These are phyloP conservation scores for Sebastes minor DNA, from an alignment of 2,797 vertebrate genomes.

Conservation along the genomic window DNA sequence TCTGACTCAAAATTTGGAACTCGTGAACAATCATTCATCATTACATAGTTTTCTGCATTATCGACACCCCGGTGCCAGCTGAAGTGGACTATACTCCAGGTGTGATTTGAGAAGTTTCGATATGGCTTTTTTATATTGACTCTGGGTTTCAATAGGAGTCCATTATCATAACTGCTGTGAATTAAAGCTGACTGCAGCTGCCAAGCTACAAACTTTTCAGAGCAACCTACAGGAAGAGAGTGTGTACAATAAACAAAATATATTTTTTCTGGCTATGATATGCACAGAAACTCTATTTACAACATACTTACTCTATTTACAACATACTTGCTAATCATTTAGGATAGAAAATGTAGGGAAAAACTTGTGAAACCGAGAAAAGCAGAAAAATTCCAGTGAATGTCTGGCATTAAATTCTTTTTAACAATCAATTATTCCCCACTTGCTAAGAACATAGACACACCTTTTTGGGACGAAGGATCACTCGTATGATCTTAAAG, in stretches of 20 bases:
- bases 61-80: no score
- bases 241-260: not conserved
- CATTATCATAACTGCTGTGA: not conserved
- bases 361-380: not conserved
- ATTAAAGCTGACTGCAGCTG: not conserved
- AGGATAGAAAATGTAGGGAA: no score
- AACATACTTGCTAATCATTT: no score
- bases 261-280: not conserved
- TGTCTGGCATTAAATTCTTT: not conserved
- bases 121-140: not conserved
- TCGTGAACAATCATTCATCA: no score
- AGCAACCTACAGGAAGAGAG: not conserved
- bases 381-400: not conserved
- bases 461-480: constrained; percentile 87
- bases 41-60: no score
- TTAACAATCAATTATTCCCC: not conserved
- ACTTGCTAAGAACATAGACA: not conserved
- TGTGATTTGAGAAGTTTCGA: no score
- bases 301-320: no score
- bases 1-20: no score
- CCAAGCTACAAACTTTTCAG: not conserved
- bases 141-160: not conserved
- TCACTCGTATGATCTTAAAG: constrained; percentile 89
- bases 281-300: not conserved
- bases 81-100: no score